These are phyloP conservation scores for Esox niger DNA, from an alignment of 2,113 vertebrate species.

Conservation along the genomic window DNA sequence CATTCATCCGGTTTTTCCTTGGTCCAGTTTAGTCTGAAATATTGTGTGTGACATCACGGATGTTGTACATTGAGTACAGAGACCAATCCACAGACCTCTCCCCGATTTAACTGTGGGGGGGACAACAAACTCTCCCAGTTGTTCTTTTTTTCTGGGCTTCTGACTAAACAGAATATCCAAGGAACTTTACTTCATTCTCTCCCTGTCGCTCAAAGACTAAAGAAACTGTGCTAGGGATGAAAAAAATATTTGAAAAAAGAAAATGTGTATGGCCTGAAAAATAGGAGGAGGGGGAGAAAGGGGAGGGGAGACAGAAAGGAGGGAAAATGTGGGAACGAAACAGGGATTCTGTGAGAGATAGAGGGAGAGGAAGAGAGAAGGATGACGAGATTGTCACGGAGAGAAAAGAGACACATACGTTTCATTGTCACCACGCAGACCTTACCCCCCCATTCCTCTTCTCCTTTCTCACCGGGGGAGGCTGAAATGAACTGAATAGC, in stretches of 20 bases:
- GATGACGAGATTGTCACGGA: conserved; percentile 16
- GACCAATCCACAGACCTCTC: too few relatives aligned
- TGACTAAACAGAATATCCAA: conserved; percentile 35
- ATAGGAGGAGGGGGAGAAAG: conserved; percentile 23
- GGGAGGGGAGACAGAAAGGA: conserved; percentile 8
- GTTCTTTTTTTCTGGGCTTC: not conserved
- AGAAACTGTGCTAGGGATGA: conserved; percentile 21
- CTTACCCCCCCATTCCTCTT: too few relatives aligned
- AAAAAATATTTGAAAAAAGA: conserved; percentile 21
- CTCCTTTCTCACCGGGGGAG: conserved; percentile 24
- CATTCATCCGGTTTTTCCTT: too few relatives aligned
- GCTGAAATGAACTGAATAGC: conserved; percentile 50
- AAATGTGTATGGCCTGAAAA: conserved; percentile 17
- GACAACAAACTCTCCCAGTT: not conserved
- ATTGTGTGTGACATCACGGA: too few relatives aligned
- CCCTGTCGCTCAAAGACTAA: conserved; percentile 10
- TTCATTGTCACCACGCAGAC: conserved; percentile 29
- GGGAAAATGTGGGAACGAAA: not conserved
- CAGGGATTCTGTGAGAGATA: conserved; percentile 23
- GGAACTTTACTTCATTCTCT: conserved; percentile 5
- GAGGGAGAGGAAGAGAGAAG: not conserved
- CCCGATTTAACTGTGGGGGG: too few relatives aligned
- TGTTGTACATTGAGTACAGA: too few relatives aligned
- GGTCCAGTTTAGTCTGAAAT: too few relatives aligned
- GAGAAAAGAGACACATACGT: not conserved